Percentiles rank a stretch among this genome's conserved stretches.
These are phyloP conservation scores for Anabacerthia variegaticeps DNA, from an alignment of 2,797 vertebrate species.

Conservation along the genomic window DNA sequence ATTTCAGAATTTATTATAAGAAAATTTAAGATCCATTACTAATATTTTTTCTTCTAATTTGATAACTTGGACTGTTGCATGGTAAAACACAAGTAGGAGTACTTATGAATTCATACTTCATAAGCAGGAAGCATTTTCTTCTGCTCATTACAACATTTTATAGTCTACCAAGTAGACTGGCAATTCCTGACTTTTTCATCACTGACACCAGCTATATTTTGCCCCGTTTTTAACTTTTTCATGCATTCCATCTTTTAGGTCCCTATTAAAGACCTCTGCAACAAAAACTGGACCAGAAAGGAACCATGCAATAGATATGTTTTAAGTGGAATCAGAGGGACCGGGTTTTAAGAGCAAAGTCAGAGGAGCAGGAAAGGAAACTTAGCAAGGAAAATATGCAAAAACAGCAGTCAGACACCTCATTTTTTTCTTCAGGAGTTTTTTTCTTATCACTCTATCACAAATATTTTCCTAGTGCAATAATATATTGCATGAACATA, in stretches of 20 bases:
- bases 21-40: neutral
- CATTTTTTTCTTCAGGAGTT: neutral
- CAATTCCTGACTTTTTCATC: neutral
- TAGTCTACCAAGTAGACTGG: neutral
- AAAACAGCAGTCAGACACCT: neutral
- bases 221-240: neutral
- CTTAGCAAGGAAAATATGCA: neutral
- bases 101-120: neutral
- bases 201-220: neutral
- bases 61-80: neutral
- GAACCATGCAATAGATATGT: neutral
- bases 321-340: neutral
- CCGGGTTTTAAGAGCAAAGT: neutral
- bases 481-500: neutral
- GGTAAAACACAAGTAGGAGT: neutral
- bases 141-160: neutral
- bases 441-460: neutral
- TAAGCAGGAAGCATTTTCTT: accelerated
- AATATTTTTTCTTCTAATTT: neutral
- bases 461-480: neutral
- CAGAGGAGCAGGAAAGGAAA: neutral
- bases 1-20: neutral
- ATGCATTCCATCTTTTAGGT: neutral
- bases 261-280: neutral
- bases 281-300: neutral